Base-by-base conservation (phyloP, 1,140 invertebrate species). In the Mamestra configurata region DNA sequence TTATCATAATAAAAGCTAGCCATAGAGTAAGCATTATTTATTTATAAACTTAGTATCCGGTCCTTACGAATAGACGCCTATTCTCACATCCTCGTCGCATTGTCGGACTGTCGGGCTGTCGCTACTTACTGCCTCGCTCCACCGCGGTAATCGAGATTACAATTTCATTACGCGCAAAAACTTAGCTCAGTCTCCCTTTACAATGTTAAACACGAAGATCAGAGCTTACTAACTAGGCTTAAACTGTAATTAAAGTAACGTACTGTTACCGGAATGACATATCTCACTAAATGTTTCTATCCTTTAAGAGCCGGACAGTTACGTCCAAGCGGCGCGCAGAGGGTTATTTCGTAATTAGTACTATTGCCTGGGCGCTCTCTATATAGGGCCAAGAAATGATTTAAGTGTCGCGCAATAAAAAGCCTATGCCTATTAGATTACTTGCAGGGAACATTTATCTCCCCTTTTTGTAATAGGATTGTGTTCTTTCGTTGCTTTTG, bases 201-300 rank as follows among this genome's bases (percentile, higher is more conserved):
- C 88, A 89, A 92, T 92, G 88, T 90, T 88, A 89, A 89, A 89
- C 89, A 87, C 82, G 81, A 88, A 88, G 85, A 91, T 89, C 85
- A 82, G 83, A 89, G 84, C 84, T 84, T 85, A 87, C 86, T 89
- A 89, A 88, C 86, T 89, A 82, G 86, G 83, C 82, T 90, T 88
- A 87, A 89, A 86, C 84, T 86, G 90, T 82, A 90, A 94, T 94
- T 94, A 93, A 89, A 87, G 83, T 86, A 86, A 89, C 86, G 86
- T 88, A 89, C 91, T 90, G 88, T 92, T 92, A 93, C 91, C 89
- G 89, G 88, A 89, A 86, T 92, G 85, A 90, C 91, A 94, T 94
- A 87, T 91, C 90, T 92, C 68, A 89, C 88, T 94, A 93, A 94
- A 92, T 92, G 89, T 91, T 94, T 92, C 89, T 92, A 92, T 89